Evolutionary conservation across 1,140 invertebrate species (phyloP).

Genomic region (Hirudo medicinalis): DNA sequence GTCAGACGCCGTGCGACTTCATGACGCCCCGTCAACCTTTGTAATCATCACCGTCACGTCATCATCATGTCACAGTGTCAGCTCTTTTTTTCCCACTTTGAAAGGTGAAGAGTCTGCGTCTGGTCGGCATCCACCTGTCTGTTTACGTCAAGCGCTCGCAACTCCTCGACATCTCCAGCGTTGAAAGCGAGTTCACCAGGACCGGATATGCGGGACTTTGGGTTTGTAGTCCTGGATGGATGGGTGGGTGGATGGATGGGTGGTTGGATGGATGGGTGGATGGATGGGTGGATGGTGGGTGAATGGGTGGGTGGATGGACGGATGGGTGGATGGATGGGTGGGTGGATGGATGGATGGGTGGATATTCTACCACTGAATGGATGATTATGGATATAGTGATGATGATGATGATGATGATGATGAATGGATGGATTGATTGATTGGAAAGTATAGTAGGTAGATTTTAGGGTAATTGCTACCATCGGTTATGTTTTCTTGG

Average conservation of each 20-base stretch:
- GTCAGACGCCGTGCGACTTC: no score
- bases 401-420: background rate
- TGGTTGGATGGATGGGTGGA: background rate
- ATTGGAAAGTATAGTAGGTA: background rate
- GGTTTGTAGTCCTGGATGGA: constrained; percentile 37
- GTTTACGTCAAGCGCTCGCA: constrained; percentile 64
- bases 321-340: background rate
- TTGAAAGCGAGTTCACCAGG: constrained; percentile 68
- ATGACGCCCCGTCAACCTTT: no score
- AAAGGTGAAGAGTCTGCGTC: constrained; percentile 26
- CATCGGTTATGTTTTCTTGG: no score
- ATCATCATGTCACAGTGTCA: no score
- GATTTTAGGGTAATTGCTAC: background rate
- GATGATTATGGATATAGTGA: background rate
- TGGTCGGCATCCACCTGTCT: constrained; percentile 50
- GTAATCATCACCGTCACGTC: no score
- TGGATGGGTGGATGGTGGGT: background rate
- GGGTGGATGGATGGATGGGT: background rate
- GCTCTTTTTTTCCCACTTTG: no score
- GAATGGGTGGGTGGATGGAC: background rate
- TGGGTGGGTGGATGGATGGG: background rate
- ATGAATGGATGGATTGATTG: constrained; percentile 2
- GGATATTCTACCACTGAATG: background rate
- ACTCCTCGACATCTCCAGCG: constrained; percentile 60
- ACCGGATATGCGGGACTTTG: constrained; percentile 78